Evolutionary conservation across 2,797 vertebrate genomes (phyloP).

Genomic region (Crocodylus rhombifer): DNA sequence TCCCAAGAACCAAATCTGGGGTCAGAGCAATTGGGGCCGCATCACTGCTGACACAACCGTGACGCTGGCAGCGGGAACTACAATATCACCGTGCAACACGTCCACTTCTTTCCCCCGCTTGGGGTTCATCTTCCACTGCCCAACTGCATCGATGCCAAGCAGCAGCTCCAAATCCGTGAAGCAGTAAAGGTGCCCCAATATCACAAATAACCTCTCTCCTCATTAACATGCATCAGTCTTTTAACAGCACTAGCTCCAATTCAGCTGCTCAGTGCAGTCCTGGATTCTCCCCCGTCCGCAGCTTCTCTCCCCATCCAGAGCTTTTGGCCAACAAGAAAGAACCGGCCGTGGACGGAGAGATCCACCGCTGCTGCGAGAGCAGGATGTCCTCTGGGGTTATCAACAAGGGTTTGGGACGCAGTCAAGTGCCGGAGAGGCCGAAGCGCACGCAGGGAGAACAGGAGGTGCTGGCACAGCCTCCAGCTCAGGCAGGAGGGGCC

Average conservation of each 20-base stretch:
- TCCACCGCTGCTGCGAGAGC: background rate
- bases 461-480: no score
- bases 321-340: constrained; percentile 37
- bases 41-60: no score
- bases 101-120: constrained; percentile 16
- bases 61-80: background rate
- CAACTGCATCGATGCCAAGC: background rate
- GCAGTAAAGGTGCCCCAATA: constrained; percentile 61
- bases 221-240: constrained; percentile 60
- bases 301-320: constrained; percentile 44
- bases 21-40: no score
- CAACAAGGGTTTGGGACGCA: background rate
- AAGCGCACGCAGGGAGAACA: background rate
- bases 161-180: constrained; percentile 34
- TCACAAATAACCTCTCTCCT: constrained; percentile 67
- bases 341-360: constrained; percentile 3
- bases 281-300: background rate
- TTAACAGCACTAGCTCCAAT: background rate
- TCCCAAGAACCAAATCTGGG: no score
- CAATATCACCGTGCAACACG: background rate
- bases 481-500: rapidly evolving
- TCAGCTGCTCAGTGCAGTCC: constrained; percentile 52
- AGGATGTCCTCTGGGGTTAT: background rate
- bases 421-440: background rate
- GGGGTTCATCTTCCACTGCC: constrained; percentile 50